phyloP scores from a whole-genome alignment of 1,140 invertebrate species.

The Acyrthosiphon pisum region DNA sequence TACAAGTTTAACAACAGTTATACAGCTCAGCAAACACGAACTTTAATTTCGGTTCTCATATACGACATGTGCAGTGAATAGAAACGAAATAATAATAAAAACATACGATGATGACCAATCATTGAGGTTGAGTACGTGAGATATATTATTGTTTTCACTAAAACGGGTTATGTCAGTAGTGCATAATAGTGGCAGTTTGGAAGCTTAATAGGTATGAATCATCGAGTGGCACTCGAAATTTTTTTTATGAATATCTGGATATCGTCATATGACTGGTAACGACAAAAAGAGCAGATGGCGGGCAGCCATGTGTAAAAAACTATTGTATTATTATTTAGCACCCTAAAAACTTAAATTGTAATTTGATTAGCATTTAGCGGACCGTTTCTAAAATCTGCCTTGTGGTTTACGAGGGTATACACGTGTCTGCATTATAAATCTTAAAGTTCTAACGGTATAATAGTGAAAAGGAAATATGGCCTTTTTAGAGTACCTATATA shows the following conservation, averaged over 20 bases:
- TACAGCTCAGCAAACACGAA: neutral
- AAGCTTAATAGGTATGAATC: neutral
- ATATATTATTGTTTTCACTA: neutral
- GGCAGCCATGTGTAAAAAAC: slow-evolving; percentile 15
- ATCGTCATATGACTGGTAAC: neutral
- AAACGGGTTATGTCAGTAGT: neutral
- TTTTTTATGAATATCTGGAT: neutral
- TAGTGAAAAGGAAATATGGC: neutral
- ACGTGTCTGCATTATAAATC: neutral
- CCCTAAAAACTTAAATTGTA: neutral
- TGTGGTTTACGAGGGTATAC: neutral
- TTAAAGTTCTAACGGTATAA: neutral
- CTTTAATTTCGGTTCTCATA: neutral
- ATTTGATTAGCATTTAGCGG: neutral
- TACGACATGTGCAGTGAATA: neutral
- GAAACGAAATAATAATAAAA: neutral
- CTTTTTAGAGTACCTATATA: neutral
- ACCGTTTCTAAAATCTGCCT: neutral
- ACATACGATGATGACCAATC: neutral
- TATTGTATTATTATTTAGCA: neutral
- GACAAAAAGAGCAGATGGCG: slow-evolving; percentile 11
- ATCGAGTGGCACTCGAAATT: neutral
- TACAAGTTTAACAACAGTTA: neutral
- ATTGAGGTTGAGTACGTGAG: neutral
- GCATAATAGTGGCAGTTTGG: neutral